These are phyloP conservation scores for Thymelicus lineola DNA, from an alignment of 2,888 invertebrate species.

Conservation along the genomic window DNA sequence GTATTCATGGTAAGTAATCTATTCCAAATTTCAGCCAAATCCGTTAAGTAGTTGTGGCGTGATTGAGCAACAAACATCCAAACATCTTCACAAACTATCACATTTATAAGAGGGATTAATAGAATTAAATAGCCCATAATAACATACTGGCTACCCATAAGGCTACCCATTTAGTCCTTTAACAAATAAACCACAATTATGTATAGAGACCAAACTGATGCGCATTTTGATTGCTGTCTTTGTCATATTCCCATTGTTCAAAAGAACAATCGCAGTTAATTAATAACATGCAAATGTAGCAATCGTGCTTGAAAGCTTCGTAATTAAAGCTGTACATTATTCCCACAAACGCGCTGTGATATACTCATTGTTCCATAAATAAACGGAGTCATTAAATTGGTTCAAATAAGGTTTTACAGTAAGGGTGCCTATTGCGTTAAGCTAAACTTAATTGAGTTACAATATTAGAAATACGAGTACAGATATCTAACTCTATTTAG, in stretches of 20 bases:
- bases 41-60: too few species aligned
- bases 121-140: too few species aligned
- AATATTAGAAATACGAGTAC: too few species aligned
- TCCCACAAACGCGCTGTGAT: slow-evolving; percentile 35
- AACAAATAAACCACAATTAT: slow-evolving; percentile 5
- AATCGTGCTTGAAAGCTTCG: slow-evolving; percentile 53
- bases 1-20: too few species aligned
- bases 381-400: slow-evolving; percentile 25
- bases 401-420: slow-evolving; percentile 5
- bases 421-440: neutral
- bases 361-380: slow-evolving; percentile 35
- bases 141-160: neutral
- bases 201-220: slow-evolving; percentile 21
- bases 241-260: slow-evolving; percentile 42
- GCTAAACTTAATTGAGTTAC: too few species aligned
- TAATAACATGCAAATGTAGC: slow-evolving; percentile 58
- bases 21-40: too few species aligned
- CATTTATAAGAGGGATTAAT: too few species aligned
- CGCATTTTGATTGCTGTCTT: slow-evolving; percentile 34
- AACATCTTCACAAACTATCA: too few species aligned
- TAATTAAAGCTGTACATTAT: slow-evolving; percentile 54
- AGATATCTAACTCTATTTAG: too few species aligned
- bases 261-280: slow-evolving; percentile 52
- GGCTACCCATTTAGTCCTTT: neutral
- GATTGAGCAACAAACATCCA: too few species aligned